Base-by-base conservation (phyloP, 2,888 invertebrate genomes). In the Clanis bilineata region DNA sequence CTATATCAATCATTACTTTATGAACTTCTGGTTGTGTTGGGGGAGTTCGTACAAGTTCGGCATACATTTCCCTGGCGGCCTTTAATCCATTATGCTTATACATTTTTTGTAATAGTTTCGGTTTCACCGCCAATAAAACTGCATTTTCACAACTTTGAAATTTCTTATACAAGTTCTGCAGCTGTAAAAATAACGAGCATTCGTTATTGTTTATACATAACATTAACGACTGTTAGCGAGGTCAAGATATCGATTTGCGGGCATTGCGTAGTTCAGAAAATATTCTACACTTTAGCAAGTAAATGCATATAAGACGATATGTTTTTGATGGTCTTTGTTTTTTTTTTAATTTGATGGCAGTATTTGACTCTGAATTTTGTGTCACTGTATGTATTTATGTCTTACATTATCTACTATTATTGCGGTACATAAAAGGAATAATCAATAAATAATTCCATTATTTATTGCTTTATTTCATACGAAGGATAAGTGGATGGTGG, bases 11-110 rank as follows among this genome's bases (percentile, higher is more conserved):
- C 95, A 95, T 96, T 72, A 93, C 91, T 62, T 86, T 88, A 68
- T 95, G 95, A 18, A 95, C 79, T 55, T 94, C 93, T 54, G 94
- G 72, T 74, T 93, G 94, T 44, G 93, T 90, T 0, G 95, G 95
- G 45, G 94, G 93, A 44, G 93, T 83, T 60, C 84, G 85, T 10
- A 93, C 93, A 51, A 96, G 78, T 28, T 92, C 89, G 39, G 93
- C 88, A 74, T 96, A 96, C 28, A 93, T 81, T 59, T 93, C 88
- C 58, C 96, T 93, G 0, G 95, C 94, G 43, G 90, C 90, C 70
- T 91, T 88, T 55, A 95, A 86, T 28, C 93, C 94, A 68, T 77
- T 82, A 18, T 81, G 69, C 43, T 86, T 76, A 77, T 88, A 88
- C 70, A 86, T 84, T 93, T 94, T 95, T 72, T 94, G 92, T 0